A percentile compares a stretch with the other conserved stretches of the same genome.
phyloP scores from a whole-genome alignment of 2,888 invertebrate species.

The Hirtodrosophila duncani region DNA sequence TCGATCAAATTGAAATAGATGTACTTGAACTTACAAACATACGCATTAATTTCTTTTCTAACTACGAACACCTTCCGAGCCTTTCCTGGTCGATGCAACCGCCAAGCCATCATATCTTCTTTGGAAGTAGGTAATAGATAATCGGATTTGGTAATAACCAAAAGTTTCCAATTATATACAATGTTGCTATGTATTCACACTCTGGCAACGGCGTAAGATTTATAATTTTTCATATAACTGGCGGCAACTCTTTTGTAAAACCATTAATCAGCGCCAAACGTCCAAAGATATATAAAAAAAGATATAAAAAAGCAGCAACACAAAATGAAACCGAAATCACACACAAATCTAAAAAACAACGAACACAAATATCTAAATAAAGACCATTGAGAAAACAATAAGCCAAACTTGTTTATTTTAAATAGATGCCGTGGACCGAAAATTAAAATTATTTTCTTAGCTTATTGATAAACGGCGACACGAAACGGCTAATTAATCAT shows the following conservation, averaged over 20 bases:
- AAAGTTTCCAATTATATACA: too few species aligned
- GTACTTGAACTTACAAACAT: too few species aligned
- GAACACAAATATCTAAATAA: constrained; percentile 31
- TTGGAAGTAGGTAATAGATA: too few species aligned
- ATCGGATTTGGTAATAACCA: neutral
- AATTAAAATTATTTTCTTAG: constrained; percentile 56
- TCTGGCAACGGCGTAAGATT: constrained; percentile 38
- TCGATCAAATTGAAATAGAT: too few species aligned
- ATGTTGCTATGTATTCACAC: too few species aligned
- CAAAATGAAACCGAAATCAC: constrained; percentile 29
- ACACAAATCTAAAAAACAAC: constrained; percentile 28
- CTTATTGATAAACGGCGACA: constrained; percentile 61
- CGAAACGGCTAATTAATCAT: constrained; percentile 64
- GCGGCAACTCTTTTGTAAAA: constrained; percentile 69
- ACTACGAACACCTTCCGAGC: too few species aligned
- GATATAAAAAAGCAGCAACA: constrained; percentile 25
- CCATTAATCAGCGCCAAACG: constrained; percentile 56
- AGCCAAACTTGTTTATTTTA: constrained; percentile 60
- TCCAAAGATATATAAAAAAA: constrained; percentile 8
- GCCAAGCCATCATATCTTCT: too few species aligned
- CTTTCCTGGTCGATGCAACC: too few species aligned
- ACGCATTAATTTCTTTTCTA: too few species aligned
- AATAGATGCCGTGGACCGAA: constrained; percentile 42
- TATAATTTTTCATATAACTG: constrained; percentile 52
- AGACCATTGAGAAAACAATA: constrained; percentile 34